Base-by-base conservation (phyloP, 92 coral and sea anemone genomes). In the Epizoanthus illoricatus region DNA sequence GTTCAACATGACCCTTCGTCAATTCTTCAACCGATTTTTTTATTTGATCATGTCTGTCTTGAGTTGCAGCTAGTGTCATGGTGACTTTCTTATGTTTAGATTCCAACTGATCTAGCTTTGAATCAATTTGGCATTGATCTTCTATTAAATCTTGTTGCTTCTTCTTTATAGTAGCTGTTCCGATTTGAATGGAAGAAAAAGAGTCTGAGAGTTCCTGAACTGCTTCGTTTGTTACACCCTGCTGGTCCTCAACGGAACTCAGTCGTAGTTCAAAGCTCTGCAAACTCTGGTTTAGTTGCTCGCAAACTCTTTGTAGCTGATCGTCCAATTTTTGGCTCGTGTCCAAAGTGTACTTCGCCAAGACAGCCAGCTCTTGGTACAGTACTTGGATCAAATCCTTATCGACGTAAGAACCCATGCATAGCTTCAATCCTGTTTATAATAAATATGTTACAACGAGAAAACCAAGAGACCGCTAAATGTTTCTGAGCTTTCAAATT, bases 161-260 rank as follows among this genome's bases (percentile, higher is more conserved):
- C 58, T 71, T 42, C 9, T 17, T 43, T 18, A 71, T 42, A 7
- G 18, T 71, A 41, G 58, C 24, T 71, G 75, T 71, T 5, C 5
- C 19, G 10, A 17, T 4, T 9, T 45, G 56, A 41, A 71, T 6
- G 36, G 75, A 71, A 71, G 75, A 17, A 13, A 71, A 42, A 9
- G 75, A 71, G 19, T 18, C 28, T 71, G 58, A 24, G 61, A 58
- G 88, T 72, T 8, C 67, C 56, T n/a, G 39, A 79, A 47, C 84
- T 7, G 56, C 19, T 10, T n/a, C 85, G 20, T 80, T 81, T 80
- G 69, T 81, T 17, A 57, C 89, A 67, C 52, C 73, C 70, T 86
- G 80, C 54, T 86, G 59, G 16, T 81, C 84, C 36, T 73, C 76
- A 5, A 65, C 4, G 9, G 81, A 70, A 13, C 75, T 65, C 42